Conservation (phyloP, 2,113 vertebrate species). For the Atrichornis clamosus region DNA sequence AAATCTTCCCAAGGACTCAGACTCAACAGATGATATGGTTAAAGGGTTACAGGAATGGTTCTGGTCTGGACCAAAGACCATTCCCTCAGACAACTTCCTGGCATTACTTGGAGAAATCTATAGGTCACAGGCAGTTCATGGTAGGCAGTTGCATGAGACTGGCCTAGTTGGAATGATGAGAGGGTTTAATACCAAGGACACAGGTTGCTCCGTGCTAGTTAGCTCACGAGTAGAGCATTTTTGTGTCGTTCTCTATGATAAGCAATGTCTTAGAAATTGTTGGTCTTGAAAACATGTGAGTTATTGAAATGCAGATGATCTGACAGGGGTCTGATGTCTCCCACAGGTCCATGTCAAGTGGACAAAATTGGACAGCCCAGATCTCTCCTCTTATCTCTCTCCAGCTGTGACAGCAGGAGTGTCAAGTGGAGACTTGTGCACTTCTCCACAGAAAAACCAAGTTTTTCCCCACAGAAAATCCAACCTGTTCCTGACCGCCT, state of each 20-base stretch:
- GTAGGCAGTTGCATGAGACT: background rate
- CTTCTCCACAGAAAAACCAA: background rate
- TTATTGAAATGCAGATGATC: background rate
- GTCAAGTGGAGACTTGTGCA: accelerated
- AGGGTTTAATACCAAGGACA: background rate
- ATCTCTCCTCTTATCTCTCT: background rate
- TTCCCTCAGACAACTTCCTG: background rate
- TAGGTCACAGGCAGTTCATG: background rate
- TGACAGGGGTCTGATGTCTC: background rate
- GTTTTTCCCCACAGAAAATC: background rate
- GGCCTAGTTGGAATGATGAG: background rate
- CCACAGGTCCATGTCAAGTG: background rate
- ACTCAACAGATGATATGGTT: background rate
- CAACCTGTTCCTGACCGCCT: background rate
- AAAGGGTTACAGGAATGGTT: background rate
- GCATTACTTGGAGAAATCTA: background rate
- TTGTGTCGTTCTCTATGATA: background rate
- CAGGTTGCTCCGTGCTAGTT: background rate
- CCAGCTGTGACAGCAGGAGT: no score
- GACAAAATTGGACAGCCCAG: background rate
- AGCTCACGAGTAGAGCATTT: background rate
- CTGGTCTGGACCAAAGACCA: background rate
- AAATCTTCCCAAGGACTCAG: background rate
- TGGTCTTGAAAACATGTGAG: background rate
- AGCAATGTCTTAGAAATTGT: background rate